Conservation (phyloP, 2,888 invertebrate species). For the Tridacna crocea region DNA sequence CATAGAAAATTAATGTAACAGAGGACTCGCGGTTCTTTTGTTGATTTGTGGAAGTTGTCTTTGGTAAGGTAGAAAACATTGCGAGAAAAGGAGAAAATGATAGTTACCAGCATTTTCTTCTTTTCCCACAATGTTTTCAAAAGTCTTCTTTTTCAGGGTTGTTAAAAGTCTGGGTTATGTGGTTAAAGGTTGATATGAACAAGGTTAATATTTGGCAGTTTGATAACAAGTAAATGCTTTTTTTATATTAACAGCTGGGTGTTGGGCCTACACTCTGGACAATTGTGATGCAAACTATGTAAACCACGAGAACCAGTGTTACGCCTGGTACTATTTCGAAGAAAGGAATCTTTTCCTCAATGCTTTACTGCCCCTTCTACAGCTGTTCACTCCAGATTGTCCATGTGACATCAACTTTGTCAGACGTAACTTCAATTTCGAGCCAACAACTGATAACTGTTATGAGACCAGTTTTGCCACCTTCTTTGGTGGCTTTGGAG, state of each 20-base stretch:
- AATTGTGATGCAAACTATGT: slow-evolving; percentile 27
- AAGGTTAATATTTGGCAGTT: not conserved
- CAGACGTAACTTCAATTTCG: slow-evolving; percentile 33
- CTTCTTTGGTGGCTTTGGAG: not conserved
- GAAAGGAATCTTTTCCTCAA: not conserved
- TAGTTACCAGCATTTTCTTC: too few relatives aligned
- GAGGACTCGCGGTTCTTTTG: too few relatives aligned
- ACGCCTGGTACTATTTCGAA: slow-evolving; percentile 35
- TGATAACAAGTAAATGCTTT: too few relatives aligned
- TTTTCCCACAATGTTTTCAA: too few relatives aligned
- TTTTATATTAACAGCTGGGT: slow-evolving; percentile 9
- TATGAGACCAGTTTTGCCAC: slow-evolving; percentile 19
- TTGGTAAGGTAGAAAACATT: too few relatives aligned
- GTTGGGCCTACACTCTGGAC: slow-evolving; percentile 42
- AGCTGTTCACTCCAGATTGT: slow-evolving; percentile 28
- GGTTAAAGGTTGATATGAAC: not conserved
- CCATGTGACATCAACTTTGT: slow-evolving; percentile 30
- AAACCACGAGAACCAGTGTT: slow-evolving; percentile 38
- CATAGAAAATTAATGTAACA: too few relatives aligned
- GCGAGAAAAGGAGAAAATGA: too few relatives aligned
- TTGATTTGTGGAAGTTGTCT: too few relatives aligned
- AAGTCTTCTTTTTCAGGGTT: too few relatives aligned
- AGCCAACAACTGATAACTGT: not conserved
- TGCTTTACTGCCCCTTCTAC: not conserved
- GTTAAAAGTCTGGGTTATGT: too few relatives aligned